Evolutionary conservation across 1,140 invertebrate genomes (phyloP).

Genomic region (Cyphomyrmex costatus): DNA sequence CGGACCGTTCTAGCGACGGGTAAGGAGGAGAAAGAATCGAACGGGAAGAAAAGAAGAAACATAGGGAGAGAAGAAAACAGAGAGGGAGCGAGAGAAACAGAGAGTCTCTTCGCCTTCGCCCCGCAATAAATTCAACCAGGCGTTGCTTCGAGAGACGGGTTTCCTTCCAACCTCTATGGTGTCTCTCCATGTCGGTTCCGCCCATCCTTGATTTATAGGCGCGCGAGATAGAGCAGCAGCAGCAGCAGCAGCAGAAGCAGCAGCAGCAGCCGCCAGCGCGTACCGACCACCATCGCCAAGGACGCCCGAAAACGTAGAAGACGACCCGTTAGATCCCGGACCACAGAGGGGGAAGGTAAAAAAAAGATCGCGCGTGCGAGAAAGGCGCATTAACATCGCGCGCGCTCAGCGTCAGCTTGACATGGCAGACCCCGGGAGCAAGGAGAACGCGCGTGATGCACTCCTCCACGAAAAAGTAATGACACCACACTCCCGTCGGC

Average conservation of each 20-base stretch:
- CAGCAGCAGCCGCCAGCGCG: conserved; percentile 59
- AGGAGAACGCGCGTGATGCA: conserved; percentile 26
- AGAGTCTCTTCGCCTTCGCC: conserved; percentile 66
- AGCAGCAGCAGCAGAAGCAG: neutral
- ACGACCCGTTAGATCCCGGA: conserved; percentile 38
- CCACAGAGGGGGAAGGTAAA: neutral
- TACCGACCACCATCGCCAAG: conserved; percentile 63
- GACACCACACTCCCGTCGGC: neutral
- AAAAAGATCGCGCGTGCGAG: conserved; percentile 30
- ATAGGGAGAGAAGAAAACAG: neutral
- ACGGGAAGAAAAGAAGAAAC: conserved; percentile 32
- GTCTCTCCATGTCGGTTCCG: conserved; percentile 84
- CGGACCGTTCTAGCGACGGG: conserved; percentile 43
- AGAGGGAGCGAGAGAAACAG: neutral
- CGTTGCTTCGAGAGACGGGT: conserved; percentile 79
- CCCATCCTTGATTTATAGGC: conserved; percentile 83
- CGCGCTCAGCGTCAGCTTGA: conserved; percentile 67
- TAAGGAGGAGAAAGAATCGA: conserved; percentile 28
- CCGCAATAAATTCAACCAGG: conserved; percentile 82
- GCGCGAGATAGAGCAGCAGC: conserved; percentile 73
- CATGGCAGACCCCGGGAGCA: conserved; percentile 58
- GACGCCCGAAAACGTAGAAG: conserved; percentile 67
- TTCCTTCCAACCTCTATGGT: conserved; percentile 84
- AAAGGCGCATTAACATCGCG: conserved; percentile 53
- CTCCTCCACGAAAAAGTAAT: conserved; percentile 35